These are phyloP conservation scores for Valencia hispanica DNA, from an alignment of 2,797 vertebrate genomes.

Conservation along the genomic window DNA sequence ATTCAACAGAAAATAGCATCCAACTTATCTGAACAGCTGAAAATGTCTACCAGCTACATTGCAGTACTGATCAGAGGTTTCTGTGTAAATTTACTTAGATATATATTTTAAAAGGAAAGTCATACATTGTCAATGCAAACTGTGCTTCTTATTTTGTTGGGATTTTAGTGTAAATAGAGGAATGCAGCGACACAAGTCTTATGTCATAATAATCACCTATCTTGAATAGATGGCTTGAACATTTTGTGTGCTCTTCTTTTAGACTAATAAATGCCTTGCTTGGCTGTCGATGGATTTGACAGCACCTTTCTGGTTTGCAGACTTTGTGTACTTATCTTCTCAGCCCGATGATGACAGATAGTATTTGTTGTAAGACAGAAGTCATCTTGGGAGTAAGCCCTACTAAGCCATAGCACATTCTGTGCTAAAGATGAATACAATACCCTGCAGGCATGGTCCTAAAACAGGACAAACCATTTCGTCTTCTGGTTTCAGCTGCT, in stretches of 20 bases:
- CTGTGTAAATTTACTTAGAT: not conserved
- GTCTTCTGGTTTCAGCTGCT: constrained; percentile 16
- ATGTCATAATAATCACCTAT: not conserved
- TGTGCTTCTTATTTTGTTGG: not conserved
- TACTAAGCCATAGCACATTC: constrained; percentile 15
- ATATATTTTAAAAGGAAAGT: not conserved
- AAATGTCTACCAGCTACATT: not conserved
- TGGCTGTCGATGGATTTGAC: constrained; percentile 33
- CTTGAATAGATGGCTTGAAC: not conserved
- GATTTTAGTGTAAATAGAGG: not conserved
- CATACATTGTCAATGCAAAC: not conserved
- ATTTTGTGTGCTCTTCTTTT: constrained; percentile 27
- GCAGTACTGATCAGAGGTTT: not conserved
- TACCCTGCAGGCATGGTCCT: constrained; percentile 22
- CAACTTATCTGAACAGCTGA: not conserved
- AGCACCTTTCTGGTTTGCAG: constrained; percentile 32
- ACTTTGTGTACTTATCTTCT: constrained; percentile 38
- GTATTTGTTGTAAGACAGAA: constrained; percentile 48
- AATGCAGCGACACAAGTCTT: not conserved
- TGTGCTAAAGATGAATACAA: constrained; percentile 41
- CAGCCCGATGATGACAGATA: constrained; percentile 54
- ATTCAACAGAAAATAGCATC: not conserved
- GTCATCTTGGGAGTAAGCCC: constrained; percentile 26
- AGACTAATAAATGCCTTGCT: constrained; percentile 25
- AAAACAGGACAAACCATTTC: constrained; percentile 14